Conservation (phyloP, 2,113 vertebrate genomes). For the Solea senegalensis region DNA sequence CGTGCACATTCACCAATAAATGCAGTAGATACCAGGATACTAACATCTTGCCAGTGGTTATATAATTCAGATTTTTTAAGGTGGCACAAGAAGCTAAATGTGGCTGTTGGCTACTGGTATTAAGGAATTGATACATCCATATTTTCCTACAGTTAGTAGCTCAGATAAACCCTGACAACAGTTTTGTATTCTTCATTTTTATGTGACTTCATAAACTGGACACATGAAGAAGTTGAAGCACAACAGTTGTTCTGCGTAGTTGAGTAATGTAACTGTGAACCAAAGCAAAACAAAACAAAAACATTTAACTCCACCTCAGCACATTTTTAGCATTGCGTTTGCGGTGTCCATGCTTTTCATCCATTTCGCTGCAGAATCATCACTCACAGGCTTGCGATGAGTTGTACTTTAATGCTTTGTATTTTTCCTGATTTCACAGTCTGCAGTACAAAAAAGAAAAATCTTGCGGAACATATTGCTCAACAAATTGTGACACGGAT, state of each 20-base stretch:
- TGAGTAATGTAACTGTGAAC: constrained; percentile 9
- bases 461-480: neutral
- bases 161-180: neutral
- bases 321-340: constrained; percentile 2
- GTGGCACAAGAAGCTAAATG: neutral
- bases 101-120: neutral
- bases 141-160: neutral
- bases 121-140: neutral
- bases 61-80: constrained; percentile 2
- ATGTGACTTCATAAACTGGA: too few relatives aligned
- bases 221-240: constrained; percentile 27
- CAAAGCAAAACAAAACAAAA: neutral
- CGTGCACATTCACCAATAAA: too few relatives aligned
- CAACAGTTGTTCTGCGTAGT: constrained; percentile 59
- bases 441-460: neutral
- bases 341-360: neutral
- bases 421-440: constrained; percentile 15
- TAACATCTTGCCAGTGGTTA: neutral
- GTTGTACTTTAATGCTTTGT: constrained; percentile 25
- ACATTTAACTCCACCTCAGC: constrained; percentile 11
- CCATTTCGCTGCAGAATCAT: constrained; percentile 3
- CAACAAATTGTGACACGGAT: constrained; percentile 14
- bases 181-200: too few relatives aligned
- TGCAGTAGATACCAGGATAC: too few relatives aligned
- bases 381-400: constrained; percentile 5